Base-by-base conservation (phyloP, 2,113 vertebrate species). In the Accipiter virgatus region DNA sequence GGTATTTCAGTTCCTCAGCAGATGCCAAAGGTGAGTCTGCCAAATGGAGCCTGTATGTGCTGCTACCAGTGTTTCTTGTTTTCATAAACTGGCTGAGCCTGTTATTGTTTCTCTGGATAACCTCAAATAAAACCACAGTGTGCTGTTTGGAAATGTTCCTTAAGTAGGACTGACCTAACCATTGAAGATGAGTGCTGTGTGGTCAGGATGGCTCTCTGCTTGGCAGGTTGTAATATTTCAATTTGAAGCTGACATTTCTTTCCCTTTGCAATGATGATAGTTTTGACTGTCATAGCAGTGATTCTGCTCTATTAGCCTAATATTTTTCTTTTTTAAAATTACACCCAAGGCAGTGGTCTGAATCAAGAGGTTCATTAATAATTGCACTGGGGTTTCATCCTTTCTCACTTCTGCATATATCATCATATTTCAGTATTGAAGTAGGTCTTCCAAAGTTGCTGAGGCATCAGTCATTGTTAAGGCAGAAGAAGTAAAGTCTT, bases 161-260 rank as follows among this genome's bases (percentile, higher is more conserved):
- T 1, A 11, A 20, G 70, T 13, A 75, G 83, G 12, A 4, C 67
- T 52, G 63, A 11, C 50, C 65, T 55, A 10, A 16, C 13, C 10
- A 0, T 16, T 0, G 8, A 2, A 43, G 40, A 2, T 10, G 55
- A 34, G 56, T 7, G 1, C 14, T 9, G 0, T 9, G 0, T 13
- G 62, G 21, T 29, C 31, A 4, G 53, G 38, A 8, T 10, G 6
- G 18, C 48, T 19, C 59, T 48, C 52, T 53, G 55, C 84, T 29
- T 13, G 16, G 13, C 88, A 74, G 34, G 10, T 8, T 62, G 27
- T 10, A 7, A 0, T 13, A 7, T 11, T 53, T 66, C 27, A 4
- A 1, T 23, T 16, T 34, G 53, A 52, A 65, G 42, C 21, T 48
- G 47, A 13, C 10, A 0, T 47, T 42, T 42, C 45, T 48, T 59